phyloP scores from a whole-genome alignment of 2,797 vertebrate species.

The Scolopax rusticola region DNA sequence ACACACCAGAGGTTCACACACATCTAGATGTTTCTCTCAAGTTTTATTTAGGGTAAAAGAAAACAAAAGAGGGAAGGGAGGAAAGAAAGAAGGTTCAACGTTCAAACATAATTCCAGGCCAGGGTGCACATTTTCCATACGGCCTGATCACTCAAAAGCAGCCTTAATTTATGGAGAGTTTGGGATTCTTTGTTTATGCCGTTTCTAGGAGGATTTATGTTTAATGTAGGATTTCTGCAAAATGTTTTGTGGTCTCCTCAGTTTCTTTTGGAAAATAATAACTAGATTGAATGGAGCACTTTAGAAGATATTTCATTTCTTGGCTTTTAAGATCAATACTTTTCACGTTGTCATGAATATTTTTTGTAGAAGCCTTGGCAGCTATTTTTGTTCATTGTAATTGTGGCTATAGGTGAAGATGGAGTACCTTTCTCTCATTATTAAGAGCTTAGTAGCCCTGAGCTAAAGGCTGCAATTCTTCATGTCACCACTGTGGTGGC shows the following conservation, averaged over 20 bases:
- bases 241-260: constrained; percentile 50
- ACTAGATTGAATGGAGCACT: constrained; percentile 64
- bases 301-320: constrained; percentile 77
- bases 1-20: background rate
- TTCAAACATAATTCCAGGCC: background rate
- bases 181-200: background rate
- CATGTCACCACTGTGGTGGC: constrained; percentile 78
- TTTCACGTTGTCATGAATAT: constrained; percentile 79
- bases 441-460: constrained; percentile 80
- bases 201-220: constrained; percentile 7
- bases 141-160: background rate
- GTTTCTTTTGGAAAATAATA: constrained; percentile 75
- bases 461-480: constrained; percentile 82
- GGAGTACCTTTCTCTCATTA: constrained; percentile 80
- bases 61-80: background rate
- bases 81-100: background rate
- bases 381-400: constrained; percentile 73
- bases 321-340: constrained; percentile 81
- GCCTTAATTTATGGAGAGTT: background rate
- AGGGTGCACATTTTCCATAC: background rate
- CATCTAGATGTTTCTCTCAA: background rate
- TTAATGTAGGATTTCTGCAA: constrained; percentile 19
- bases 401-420: constrained; percentile 76
- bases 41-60: background rate
- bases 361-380: constrained; percentile 69